Evolutionary conservation across 2,888 invertebrate genomes (phyloP).

Genomic region (Trilocha varians): DNA sequence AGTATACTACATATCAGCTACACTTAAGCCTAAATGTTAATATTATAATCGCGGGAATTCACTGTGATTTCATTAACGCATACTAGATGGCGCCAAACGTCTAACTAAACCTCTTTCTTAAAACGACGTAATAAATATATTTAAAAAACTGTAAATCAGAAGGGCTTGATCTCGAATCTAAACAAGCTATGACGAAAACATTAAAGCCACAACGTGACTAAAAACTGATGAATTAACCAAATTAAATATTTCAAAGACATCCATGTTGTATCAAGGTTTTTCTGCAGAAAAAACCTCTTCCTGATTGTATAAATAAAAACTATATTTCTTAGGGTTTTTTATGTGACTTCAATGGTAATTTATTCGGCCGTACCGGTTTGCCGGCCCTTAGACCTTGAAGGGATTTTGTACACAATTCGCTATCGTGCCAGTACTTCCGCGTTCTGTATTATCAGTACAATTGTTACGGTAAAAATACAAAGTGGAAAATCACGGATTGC

Average conservation of each 20-base stretch:
- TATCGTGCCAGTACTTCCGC: constrained; percentile 19
- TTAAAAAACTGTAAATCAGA: too few relatives aligned
- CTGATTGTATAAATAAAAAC: constrained; percentile 3
- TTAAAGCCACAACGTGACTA: too few relatives aligned
- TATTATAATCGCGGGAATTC: too few relatives aligned
- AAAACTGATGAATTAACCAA: not conserved
- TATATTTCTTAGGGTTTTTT: constrained; percentile 5
- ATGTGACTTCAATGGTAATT: constrained; percentile 4
- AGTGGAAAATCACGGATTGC: not conserved
- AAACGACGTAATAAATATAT: too few relatives aligned
- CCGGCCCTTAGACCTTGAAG: constrained; percentile 30
- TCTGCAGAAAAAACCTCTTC: constrained; percentile 2
- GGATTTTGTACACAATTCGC: constrained; percentile 15
- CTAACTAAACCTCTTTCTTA: too few relatives aligned
- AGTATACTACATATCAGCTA: too few relatives aligned
- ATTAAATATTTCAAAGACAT: not conserved
- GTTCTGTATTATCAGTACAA: constrained; percentile 2
- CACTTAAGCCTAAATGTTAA: too few relatives aligned
- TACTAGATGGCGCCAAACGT: too few relatives aligned
- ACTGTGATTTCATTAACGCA: too few relatives aligned
- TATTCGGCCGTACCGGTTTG: constrained; percentile 16
- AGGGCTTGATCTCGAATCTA: too few relatives aligned
- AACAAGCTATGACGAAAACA: too few relatives aligned
- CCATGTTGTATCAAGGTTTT: not conserved
- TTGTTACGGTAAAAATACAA: not conserved